Percentiles rank a stretch among this genome's conserved stretches.
phyloP scores from a whole-genome alignment of 2,113 vertebrate species.

The Sphaerodactylus townsendi region DNA sequence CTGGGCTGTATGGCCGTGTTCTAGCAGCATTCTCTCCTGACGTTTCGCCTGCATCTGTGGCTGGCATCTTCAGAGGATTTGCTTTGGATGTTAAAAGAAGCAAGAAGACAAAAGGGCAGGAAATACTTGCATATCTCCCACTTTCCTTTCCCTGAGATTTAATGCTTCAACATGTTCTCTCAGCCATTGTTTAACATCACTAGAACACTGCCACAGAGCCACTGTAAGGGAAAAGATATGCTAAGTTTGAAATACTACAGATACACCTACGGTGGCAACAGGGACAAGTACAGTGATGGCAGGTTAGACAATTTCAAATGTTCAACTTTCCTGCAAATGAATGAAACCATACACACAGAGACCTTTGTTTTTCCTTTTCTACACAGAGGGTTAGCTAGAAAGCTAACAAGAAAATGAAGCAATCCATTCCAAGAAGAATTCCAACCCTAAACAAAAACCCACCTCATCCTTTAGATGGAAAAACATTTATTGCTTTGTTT shows the following conservation, averaged over 20 bases:
- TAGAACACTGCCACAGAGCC: too few species aligned
- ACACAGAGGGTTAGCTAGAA: not conserved
- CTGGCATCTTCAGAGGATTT: too few species aligned
- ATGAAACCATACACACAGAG: too few species aligned
- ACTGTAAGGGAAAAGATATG: not conserved
- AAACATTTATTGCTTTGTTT: not conserved
- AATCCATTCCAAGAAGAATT: too few species aligned
- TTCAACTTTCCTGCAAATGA: not conserved
- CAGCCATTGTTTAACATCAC: not conserved
- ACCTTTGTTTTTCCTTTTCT: not conserved
- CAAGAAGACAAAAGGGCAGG: not conserved
- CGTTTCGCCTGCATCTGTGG: too few species aligned
- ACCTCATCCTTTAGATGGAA: not conserved
- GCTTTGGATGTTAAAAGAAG: not conserved
- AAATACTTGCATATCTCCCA: not conserved
- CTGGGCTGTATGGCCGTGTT: too few species aligned
- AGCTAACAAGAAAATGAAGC: too few species aligned
- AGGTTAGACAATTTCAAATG: not conserved
- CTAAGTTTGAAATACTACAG: not conserved
- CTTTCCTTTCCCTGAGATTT: too few species aligned
- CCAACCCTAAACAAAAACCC: too few species aligned
- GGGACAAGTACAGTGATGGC: not conserved
- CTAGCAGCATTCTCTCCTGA: too few species aligned
- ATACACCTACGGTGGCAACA: not conserved
- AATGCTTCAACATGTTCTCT: not conserved